phyloP scores from a whole-genome alignment of 2,888 invertebrate genomes.

The Diplolepis rosae region DNA sequence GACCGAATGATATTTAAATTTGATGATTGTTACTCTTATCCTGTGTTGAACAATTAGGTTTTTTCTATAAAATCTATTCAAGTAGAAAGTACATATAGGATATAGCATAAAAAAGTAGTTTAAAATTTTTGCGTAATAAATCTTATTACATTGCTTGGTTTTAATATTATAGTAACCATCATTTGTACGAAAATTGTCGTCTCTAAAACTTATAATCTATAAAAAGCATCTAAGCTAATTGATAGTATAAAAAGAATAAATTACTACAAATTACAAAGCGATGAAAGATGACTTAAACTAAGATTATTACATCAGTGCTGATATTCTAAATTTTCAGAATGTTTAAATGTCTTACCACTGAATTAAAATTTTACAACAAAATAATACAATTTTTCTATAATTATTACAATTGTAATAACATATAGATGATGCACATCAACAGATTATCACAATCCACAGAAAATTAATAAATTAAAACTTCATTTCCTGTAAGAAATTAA shows the following conservation, averaged over 20 bases:
- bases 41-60: not conserved
- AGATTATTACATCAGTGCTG: not conserved
- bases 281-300: not conserved
- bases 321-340: not conserved
- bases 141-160: not conserved
- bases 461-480: too few relatives aligned
- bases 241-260: conserved; percentile 45
- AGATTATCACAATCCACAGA: too few relatives aligned
- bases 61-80: too few relatives aligned
- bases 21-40: not conserved
- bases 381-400: too few relatives aligned
- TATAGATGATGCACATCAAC: too few relatives aligned
- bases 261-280: conserved; percentile 46
- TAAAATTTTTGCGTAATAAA: too few relatives aligned
- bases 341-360: not conserved
- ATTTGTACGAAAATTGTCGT: not conserved
- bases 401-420: too few relatives aligned
- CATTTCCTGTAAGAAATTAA: too few relatives aligned
- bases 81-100: too few relatives aligned
- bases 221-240: not conserved
- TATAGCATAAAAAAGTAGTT: too few relatives aligned
- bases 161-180: not conserved
- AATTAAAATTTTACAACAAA: too few relatives aligned
- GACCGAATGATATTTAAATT: not conserved
- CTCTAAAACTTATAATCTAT: not conserved